Base-by-base conservation (phyloP, 2,113 vertebrate species). In the Pelvicachromis taeniatus region DNA sequence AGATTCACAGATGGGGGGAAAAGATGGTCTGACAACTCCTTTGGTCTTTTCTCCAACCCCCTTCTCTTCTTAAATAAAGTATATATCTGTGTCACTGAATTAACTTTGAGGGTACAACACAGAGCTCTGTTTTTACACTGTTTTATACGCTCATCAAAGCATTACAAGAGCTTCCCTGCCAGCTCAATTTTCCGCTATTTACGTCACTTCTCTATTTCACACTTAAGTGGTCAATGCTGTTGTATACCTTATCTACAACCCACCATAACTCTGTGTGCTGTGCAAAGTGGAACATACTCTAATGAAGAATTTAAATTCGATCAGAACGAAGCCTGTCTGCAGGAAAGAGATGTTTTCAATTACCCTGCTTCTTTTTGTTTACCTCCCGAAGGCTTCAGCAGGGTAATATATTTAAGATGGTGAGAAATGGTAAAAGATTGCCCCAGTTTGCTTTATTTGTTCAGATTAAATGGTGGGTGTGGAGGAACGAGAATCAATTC, bases 1-100 rank as follows among this genome's bases (percentile, higher is more conserved):
- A 94, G 91, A 92, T 89, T 90, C 91, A 91, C 86, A 82, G 88
- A 90, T 2, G 4, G 81, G 88, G 91, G 88, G 80, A 84, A 58
- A 73, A 87, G 53, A 61, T 9, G 55, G 75, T 68, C 87, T 81
- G 79, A 83, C 85, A 73, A 75, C 84, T 86, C 81, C 83, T 38
- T 77, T 48, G 78, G 81, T 84, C 59, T 80, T 92, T 75, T 50
- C 65, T 40, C 53, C n/a, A 13, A 40, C 70, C 77, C 21, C 68
- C 40, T 85, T 81, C 87, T 83, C 4, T 48, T 81, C 17, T 82
- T 38, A 33, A 84, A 55, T 83, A 59, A 82, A 84, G 38, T 35
- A 63, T 75, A 52, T 13, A 26, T 54, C 9, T 63, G 73, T 82
- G 35, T n/a, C 50, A 75, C 45, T 75, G 52, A 52, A 75, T 33